A percentile compares a stretch with the other conserved stretches of the same genome.
These are phyloP conservation scores for Meiosimyza platycephala DNA, from an alignment of 2,888 invertebrate species.

Conservation along the genomic window DNA sequence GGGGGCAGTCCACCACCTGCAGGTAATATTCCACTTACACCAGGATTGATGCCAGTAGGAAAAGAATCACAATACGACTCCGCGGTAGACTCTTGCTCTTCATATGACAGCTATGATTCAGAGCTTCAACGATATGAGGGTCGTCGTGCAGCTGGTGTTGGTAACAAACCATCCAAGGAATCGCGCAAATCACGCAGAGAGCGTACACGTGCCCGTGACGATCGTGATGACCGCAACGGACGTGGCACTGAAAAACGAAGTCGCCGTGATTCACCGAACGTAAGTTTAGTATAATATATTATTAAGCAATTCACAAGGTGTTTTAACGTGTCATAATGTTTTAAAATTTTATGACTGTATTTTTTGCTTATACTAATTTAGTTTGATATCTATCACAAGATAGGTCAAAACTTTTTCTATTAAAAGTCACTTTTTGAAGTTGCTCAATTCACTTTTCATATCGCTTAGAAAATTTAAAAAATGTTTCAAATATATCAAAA, in stretches of 20 bases:
- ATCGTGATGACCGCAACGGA: conserved; percentile 62
- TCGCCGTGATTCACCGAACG: conserved; percentile 71
- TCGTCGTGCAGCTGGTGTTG: conserved; percentile 51
- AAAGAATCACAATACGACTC: conserved; percentile 67
- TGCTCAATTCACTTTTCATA: background rate
- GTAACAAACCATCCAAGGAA: conserved; percentile 53
- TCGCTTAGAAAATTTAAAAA: background rate
- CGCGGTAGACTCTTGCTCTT: conserved; percentile 70
- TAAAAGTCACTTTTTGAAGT: background rate
- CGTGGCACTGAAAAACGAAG: conserved; percentile 70
- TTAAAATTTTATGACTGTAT: too few relatives aligned
- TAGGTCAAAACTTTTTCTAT: too few relatives aligned
- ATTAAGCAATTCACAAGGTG: too few relatives aligned
- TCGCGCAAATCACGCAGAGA: conserved; percentile 67
- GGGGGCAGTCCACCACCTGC: conserved; percentile 76
- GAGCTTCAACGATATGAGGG: conserved; percentile 54
- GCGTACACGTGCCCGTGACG: conserved; percentile 68
- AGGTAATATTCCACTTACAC: conserved; percentile 56
- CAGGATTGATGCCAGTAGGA: conserved; percentile 17
- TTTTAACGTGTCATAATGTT: too few relatives aligned
- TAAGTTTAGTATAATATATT: conserved; percentile 20
- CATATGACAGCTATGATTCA: conserved; percentile 70
- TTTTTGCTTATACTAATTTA: background rate
- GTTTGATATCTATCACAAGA: too few relatives aligned
- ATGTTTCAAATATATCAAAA: background rate